phyloP scores from a whole-genome alignment of 1,140 invertebrate genomes.

The Lepidurus arcticus region DNA sequence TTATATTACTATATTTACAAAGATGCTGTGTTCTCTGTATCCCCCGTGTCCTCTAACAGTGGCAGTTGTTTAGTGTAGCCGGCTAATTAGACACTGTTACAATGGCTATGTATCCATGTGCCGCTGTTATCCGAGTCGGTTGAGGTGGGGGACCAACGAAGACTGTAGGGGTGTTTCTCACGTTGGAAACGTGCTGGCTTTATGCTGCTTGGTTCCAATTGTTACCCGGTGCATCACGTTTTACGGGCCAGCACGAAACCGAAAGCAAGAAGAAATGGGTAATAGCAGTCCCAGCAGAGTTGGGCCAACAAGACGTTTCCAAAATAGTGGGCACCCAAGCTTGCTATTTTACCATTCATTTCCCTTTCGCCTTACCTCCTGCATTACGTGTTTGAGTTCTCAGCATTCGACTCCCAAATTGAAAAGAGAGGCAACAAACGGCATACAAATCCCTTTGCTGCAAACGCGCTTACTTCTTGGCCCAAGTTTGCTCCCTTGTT shows the following conservation, averaged over 20 bases:
- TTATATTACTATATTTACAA: neutral
- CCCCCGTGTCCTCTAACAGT: neutral
- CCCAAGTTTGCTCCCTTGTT: neutral
- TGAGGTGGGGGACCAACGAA: neutral
- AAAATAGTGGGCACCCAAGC: neutral
- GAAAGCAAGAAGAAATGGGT: neutral
- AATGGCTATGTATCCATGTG: neutral
- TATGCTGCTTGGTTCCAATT: neutral
- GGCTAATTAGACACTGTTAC: neutral
- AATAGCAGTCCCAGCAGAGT: neutral
- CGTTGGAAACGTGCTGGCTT: neutral
- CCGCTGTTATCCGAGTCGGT: neutral
- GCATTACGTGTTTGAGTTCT: neutral
- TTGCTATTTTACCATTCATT: slow-evolving; percentile 20
- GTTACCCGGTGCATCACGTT: neutral
- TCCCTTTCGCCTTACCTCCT: neutral
- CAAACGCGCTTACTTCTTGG: neutral
- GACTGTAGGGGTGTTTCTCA: neutral
- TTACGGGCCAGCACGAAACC: neutral
- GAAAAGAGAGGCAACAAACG: neutral
- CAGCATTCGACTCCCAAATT: neutral
- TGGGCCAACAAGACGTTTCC: neutral
- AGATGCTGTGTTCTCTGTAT: neutral
- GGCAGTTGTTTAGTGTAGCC: neutral
- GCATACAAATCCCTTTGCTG: neutral